A percentile compares a stretch with the other conserved stretches of the same genome.
Conservation (phyloP, 1,140 invertebrate species). For the Bombyx mandarina region DNA sequence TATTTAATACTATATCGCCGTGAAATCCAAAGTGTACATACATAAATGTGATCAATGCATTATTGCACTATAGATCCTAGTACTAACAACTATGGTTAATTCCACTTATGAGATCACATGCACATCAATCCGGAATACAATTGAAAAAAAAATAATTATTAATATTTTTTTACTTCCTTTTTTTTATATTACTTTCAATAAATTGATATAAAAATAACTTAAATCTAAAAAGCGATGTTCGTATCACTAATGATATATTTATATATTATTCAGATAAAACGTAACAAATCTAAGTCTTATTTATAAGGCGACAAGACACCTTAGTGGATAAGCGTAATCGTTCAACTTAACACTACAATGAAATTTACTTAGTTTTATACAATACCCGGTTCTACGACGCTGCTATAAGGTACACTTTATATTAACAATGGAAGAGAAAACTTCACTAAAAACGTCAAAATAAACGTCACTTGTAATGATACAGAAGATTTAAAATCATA, state of each 20-base stretch:
- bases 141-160: constrained; percentile 18
- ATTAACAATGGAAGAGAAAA: background rate
- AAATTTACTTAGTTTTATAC: constrained; percentile 15
- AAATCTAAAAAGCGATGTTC: constrained; percentile 27
- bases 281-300: constrained; percentile 60
- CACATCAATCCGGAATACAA: constrained; percentile 25
- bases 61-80: constrained; percentile 8
- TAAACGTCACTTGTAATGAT: too few relatives aligned
- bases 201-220: constrained; percentile 58
- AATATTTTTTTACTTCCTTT: constrained; percentile 4
- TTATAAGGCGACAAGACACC: constrained; percentile 47
- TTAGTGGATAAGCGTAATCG: constrained; percentile 59
- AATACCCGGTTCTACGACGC: background rate
- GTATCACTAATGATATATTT: constrained; percentile 1
- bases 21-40: constrained; percentile 32
- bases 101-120: constrained; percentile 24
- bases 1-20: constrained; percentile 49
- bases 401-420: background rate
- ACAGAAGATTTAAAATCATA: too few relatives aligned
- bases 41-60: constrained; percentile 32
- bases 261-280: constrained; percentile 47
- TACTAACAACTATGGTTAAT: constrained; percentile 6
- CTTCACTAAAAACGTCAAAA: too few relatives aligned
- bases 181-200: constrained; percentile 48
- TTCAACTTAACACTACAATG: constrained; percentile 49